phyloP scores from a whole-genome alignment of 2,113 vertebrate genomes.

The Pterocles gutturalis region DNA sequence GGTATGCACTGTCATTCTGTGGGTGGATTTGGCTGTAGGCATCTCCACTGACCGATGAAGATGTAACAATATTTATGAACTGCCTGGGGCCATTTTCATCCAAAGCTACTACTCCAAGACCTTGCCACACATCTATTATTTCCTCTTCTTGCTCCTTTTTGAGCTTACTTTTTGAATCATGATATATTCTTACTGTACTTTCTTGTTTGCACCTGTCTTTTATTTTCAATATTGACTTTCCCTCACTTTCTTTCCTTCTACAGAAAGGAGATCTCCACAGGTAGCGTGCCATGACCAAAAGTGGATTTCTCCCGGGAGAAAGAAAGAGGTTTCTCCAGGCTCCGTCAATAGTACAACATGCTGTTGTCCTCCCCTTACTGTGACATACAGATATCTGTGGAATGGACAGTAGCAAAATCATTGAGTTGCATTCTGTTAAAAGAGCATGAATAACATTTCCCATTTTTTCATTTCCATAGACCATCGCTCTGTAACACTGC shows the following conservation, averaged over 20 bases:
- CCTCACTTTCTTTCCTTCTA: not conserved
- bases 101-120: not conserved
- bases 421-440: not conserved
- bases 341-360: not conserved
- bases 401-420: not conserved
- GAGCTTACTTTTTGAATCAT: not conserved
- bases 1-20: not conserved
- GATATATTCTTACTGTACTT: not conserved
- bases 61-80: not conserved
- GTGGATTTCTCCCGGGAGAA: not conserved
- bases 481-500: not conserved
- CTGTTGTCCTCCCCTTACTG: not conserved
- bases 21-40: not conserved
- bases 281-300: not conserved
- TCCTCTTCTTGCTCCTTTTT: not conserved
- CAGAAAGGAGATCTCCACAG: not conserved
- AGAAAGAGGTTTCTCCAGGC: not conserved
- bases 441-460: not conserved
- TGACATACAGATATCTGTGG: rapidly evolving
- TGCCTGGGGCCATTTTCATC: rapidly evolving
- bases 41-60: not conserved
- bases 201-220: not conserved
- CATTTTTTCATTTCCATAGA: not conserved
- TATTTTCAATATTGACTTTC: not conserved
- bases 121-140: not conserved